Percentiles rank a stretch among this genome's conserved stretches.
Conservation (phyloP, 2,888 invertebrate species). For the Harmothoe impar region DNA sequence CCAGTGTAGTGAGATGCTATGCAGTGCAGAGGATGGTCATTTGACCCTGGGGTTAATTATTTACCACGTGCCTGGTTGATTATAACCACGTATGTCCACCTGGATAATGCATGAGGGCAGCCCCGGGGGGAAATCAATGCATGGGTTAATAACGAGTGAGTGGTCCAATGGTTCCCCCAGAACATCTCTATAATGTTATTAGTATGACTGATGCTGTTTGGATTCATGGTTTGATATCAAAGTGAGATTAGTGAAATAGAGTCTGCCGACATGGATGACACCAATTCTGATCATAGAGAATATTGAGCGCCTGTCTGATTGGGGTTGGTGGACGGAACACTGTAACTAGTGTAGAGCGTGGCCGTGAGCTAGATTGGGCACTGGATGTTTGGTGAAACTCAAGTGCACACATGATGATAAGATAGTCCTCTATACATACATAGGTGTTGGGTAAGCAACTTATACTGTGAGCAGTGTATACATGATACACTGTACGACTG, state of each 20-base stretch:
- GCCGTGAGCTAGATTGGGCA: background rate
- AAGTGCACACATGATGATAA: background rate
- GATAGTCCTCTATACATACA: background rate
- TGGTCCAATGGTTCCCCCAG: background rate
- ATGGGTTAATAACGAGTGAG: too few species aligned
- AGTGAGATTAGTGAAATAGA: background rate
- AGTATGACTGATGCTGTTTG: background rate
- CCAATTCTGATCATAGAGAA: background rate
- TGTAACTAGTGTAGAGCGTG: background rate
- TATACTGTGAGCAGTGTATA: background rate
- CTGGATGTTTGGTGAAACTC: background rate
- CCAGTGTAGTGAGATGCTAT: background rate
- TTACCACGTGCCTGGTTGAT: background rate
- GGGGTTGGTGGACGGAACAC: too few species aligned
- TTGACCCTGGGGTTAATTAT: constrained; percentile 31
- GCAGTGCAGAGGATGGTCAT: constrained; percentile 10
- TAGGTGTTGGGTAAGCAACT: background rate
- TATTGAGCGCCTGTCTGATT: background rate
- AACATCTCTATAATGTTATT: background rate
- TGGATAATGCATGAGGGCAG: background rate
- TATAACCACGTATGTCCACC: constrained; percentile 25
- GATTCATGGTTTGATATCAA: background rate
- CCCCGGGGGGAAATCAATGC: background rate
- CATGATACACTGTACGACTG: background rate
- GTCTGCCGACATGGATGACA: too few species aligned